phyloP scores from a whole-genome alignment of 2,888 invertebrate species.

The Orthonevra nobilis region DNA sequence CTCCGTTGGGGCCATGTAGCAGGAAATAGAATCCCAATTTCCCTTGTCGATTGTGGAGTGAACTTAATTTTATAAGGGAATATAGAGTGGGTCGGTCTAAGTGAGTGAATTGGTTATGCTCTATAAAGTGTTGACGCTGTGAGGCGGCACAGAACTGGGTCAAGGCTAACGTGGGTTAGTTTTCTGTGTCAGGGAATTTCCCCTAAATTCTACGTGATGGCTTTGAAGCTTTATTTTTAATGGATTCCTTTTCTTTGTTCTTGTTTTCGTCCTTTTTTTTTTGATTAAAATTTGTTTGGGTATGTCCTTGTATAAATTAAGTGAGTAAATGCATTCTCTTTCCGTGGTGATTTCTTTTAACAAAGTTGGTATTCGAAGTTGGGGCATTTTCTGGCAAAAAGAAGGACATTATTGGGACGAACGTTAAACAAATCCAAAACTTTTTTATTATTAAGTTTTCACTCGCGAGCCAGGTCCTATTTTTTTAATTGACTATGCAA shows the following conservation, averaged over 20 bases:
- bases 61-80: conserved; percentile 10
- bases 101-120: conserved; percentile 53
- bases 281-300: background rate
- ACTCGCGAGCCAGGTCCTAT: too few species aligned
- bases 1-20: conserved; percentile 45
- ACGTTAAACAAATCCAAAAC: too few species aligned
- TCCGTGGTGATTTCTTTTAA: too few species aligned
- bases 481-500: too few species aligned
- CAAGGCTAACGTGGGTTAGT: conserved; percentile 56
- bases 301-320: conserved; percentile 14
- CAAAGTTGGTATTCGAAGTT: too few species aligned
- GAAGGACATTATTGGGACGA: too few species aligned
- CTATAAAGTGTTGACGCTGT: conserved; percentile 25
- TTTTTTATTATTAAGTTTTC: too few species aligned
- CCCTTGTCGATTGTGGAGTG: conserved; percentile 51
- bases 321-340: conserved; percentile 23
- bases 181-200: conserved; percentile 64
- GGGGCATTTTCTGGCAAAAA: too few species aligned
- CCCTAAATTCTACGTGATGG: conserved; percentile 12
- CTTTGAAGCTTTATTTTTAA: conserved; percentile 1
- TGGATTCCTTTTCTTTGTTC: conserved; percentile 8
- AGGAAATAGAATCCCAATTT: conserved; percentile 58
- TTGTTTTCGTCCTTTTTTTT: background rate
- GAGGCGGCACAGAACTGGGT: conserved; percentile 30
- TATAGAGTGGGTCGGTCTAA: conserved; percentile 7